These are phyloP conservation scores for Lipotes vexillifer DNA, from an alignment of 2,113 vertebrate genomes.

Conservation along the genomic window DNA sequence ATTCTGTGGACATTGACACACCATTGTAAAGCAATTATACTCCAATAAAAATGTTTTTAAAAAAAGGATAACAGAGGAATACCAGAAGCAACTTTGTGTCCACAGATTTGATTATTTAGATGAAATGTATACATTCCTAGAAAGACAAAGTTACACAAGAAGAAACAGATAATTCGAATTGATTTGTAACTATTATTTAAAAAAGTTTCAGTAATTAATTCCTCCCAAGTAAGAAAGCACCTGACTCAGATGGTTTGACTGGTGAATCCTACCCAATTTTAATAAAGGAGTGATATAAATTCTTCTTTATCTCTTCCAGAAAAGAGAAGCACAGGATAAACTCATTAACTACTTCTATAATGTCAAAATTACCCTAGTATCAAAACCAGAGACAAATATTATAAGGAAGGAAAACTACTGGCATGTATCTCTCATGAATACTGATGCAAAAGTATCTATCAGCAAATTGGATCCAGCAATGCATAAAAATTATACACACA, in stretches of 20 bases:
- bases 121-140: neutral
- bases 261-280: neutral
- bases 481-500: neutral
- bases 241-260: neutral
- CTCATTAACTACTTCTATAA: neutral
- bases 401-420: neutral
- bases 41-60: too few species aligned
- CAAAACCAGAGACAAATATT: neutral
- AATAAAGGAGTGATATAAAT: neutral
- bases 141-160: neutral
- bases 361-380: neutral
- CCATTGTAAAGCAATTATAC: too few species aligned
- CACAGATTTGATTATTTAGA: neutral
- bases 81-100: neutral
- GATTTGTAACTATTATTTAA: neutral
- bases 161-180: neutral
- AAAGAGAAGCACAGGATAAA: neutral
- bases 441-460: neutral
- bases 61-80: neutral
- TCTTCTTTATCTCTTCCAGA: neutral
- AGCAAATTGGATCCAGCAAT: neutral
- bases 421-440: neutral
- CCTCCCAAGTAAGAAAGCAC: neutral
- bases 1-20: neutral
- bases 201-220: neutral